Base-by-base conservation (phyloP, 1,140 invertebrate species). In the Elymnias hypermnestra region DNA sequence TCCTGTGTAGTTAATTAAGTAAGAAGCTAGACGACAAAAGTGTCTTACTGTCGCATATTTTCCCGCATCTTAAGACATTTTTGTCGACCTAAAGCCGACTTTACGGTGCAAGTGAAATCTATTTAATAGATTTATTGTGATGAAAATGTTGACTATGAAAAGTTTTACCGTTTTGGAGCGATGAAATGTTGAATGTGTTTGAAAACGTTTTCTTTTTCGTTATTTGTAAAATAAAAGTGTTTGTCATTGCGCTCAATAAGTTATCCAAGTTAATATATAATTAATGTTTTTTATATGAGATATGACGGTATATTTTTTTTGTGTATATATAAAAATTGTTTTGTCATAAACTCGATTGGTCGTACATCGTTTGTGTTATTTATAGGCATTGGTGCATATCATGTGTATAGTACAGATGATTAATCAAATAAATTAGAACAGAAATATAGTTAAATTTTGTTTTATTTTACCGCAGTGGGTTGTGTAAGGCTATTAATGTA, bases 311-410 rank as follows among this genome's bases (percentile, higher is more conserved):
- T 59, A 31, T 64, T 65, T 60, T 72, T 60, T 43, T 57, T 49
- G 60, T 64, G 38, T 77, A 73, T 72, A 81, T 78, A 76, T 72
- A 50, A 29, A 29, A 9, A 13, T 12, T 12, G 8, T 65, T 61
- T 58, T 52, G 54, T 68, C 60, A 70, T 74, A 60, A 50, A 64
- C 57, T 45, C 58, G 26, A 63, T 63, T 66, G 60, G 63, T 77
- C 26, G 29, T 15, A 33, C 68, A 73, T 77, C 53, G 63, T 82
- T 82, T 81, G 59, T 77, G 79, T 83, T 69, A 82, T 82, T 83
- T 82, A 78, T 82, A 83, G 69, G 72, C 79, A 79, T 83, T 83
- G 79, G 75, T 82, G 79, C 79, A 83, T 83, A 83, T 83, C 79
- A 83, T 83, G 79, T 83, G 76, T 81, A 81, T 83, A 83, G 77